phyloP scores from a whole-genome alignment of 2,113 vertebrate species.

The Paralichthys olivaceus region DNA sequence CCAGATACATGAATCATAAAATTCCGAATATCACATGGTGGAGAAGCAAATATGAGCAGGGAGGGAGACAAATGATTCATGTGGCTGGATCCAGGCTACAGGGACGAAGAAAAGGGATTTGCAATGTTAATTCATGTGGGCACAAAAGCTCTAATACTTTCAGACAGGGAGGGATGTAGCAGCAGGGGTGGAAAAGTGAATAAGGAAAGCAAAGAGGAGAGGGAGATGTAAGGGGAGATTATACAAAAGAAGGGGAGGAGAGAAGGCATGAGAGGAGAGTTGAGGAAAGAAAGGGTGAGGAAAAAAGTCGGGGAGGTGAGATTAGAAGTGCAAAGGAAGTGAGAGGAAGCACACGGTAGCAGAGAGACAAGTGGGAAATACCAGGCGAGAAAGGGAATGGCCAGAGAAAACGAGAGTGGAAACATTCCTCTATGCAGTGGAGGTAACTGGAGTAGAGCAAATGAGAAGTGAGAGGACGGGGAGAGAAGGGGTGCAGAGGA shows the following conservation, averaged over 20 bases:
- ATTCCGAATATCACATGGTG: conserved; percentile 32
- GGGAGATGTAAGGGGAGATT: neutral
- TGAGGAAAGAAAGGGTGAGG: neutral
- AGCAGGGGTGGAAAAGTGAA: conserved; percentile 3
- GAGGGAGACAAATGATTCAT: conserved; percentile 45
- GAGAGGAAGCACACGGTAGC: neutral
- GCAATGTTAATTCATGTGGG: conserved; percentile 56
- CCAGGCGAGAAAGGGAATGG: neutral
- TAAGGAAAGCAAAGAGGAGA: neutral
- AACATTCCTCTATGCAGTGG: neutral
- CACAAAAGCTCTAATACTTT: conserved; percentile 51
- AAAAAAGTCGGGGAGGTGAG: neutral
- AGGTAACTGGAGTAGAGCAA: neutral
- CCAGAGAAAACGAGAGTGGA: conserved; percentile 3
- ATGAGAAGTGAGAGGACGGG: conserved; percentile 5
- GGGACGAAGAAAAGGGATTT: conserved; percentile 40
- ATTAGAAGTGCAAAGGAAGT: neutral
- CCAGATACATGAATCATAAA: conserved; percentile 40
- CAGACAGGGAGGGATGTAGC: conserved; percentile 22
- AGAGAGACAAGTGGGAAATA: neutral
- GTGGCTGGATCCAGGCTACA: conserved; percentile 21
- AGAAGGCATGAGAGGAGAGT: neutral
- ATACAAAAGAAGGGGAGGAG: too few species aligned
- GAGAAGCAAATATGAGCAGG: conserved; percentile 31
- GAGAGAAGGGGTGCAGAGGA: conserved; percentile 8